Conservation (phyloP, 1,140 invertebrate genomes). For the Trichonephila clavata region DNA sequence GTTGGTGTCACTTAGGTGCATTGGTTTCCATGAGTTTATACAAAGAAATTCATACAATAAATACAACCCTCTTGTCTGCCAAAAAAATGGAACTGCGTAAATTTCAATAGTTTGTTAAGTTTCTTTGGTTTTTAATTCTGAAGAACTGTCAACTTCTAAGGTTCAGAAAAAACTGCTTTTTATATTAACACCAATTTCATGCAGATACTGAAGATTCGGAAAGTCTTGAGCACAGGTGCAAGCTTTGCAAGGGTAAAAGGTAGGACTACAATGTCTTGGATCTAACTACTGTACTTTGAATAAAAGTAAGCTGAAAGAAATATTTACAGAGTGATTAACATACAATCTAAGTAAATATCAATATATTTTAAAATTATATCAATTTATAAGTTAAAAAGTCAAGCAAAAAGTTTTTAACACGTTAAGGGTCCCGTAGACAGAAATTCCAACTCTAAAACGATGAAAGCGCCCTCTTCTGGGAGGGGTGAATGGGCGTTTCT, state of each 20-base stretch:
- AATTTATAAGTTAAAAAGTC: too few relatives aligned
- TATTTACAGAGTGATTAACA: too few relatives aligned
- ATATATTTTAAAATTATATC: too few relatives aligned
- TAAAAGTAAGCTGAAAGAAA: conserved; percentile 72
- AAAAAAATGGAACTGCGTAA: conserved; percentile 68
- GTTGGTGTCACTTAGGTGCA: conserved; percentile 14
- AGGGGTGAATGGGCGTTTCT: too few relatives aligned
- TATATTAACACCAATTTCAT: conserved; percentile 71
- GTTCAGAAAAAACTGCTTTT: conserved; percentile 63
- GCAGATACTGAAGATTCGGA: conserved; percentile 74
- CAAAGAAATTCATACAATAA: neutral
- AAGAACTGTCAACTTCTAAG: conserved; percentile 57
- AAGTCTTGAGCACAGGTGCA: conserved; percentile 76
- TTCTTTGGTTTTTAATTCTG: conserved; percentile 41
- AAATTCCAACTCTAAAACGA: too few relatives aligned
- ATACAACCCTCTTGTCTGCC: conserved; percentile 47
- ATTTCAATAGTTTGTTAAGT: conserved; percentile 55
- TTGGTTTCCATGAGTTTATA: conserved; percentile 29
- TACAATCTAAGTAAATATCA: too few relatives aligned
- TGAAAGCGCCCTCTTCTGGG: too few relatives aligned
- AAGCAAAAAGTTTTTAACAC: too few relatives aligned
- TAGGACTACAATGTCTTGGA: conserved; percentile 71
- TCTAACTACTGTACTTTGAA: conserved; percentile 77
- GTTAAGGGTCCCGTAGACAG: too few relatives aligned
- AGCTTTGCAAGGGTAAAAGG: conserved; percentile 71